phyloP scores from a whole-genome alignment of 2,888 invertebrate genomes.

The Drosophila robusta region DNA sequence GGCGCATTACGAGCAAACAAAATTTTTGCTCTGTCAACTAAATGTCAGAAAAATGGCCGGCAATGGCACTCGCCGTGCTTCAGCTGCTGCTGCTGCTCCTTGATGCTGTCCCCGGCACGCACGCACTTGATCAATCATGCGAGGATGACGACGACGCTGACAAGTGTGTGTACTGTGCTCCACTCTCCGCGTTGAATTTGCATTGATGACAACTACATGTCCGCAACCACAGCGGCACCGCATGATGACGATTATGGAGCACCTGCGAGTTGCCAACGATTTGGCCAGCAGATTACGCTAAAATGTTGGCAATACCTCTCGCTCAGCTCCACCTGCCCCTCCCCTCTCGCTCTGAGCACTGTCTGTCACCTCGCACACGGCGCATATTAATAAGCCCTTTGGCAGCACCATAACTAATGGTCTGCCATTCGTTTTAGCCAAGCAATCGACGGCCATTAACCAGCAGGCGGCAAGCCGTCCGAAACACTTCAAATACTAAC shows the following conservation, averaged over 20 bases:
- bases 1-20: constrained; percentile 73
- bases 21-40: constrained; percentile 78
- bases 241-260: constrained; percentile 72
- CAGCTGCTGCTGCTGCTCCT: constrained; percentile 35
- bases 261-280: constrained; percentile 56
- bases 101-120: constrained; percentile 69
- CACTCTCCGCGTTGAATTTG: constrained; percentile 60
- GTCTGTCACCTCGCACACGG: constrained; percentile 58
- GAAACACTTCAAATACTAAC: constrained; percentile 34
- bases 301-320: constrained; percentile 51
- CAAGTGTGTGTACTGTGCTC: constrained; percentile 46
- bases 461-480: constrained; percentile 37
- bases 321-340: background rate
- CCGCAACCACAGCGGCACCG: constrained; percentile 48
- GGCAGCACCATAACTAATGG: constrained; percentile 73
- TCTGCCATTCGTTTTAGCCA: constrained; percentile 63
- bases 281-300: constrained; percentile 48
- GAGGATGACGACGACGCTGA: constrained; percentile 62
- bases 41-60: constrained; percentile 77
- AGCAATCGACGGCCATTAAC: constrained; percentile 72
- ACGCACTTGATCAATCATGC: constrained; percentile 79
- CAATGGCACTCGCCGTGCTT: constrained; percentile 47
- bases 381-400: constrained; percentile 75
- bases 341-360: constrained; percentile 8
- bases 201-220: constrained; percentile 78